Evolutionary conservation across 2,888 invertebrate genomes (phyloP), one percentile per base, ranked within the genome.

Genomic region (Ochropleura plecta): DNA sequence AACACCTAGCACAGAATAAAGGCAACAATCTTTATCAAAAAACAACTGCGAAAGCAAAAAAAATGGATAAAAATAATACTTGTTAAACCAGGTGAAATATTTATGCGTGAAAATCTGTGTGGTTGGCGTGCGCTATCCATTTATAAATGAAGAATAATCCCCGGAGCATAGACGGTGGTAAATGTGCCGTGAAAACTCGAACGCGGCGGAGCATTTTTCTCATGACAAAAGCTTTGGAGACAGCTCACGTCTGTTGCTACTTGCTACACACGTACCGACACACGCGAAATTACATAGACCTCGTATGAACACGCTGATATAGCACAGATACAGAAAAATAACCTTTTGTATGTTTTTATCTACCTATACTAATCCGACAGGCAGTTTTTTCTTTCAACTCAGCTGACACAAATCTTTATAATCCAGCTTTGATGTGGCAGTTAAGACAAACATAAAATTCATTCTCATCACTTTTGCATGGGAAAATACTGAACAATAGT

Each of bases 151-250:
- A 91, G 93, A 93, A 93, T 94, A 94, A 94, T 94, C 93, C 93
- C 89, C 80, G 88, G 90, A 90, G 93, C 91, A 93, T 92, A 93
- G 93, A 91, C 91, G 88, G 90, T 88, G 91, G 92, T 91, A 93
- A 96, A 96, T 95, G 95, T 95, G 93, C 89, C 94, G 95, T 95
- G 94, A 95, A 94, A 93, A 92, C 93, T 93, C 92, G 88, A 93
- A 92, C 92, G 93, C 92, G 92, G 87, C 89, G 90, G 88, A 92
- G 91, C 93, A 94, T 95, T 95, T 95, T 94, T 93, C 94, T 93
- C 92, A 90, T 90, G 91, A 94, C 95, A 94, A 95, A 94, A 92
- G 94, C 92, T 92, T 92, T 90, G 89, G 90, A 92, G 92, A 91
- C 92, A 89, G 82, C 90, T 86, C 91, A 91, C 92, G 92, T 92